Base-by-base conservation (phyloP, 2,888 invertebrate genomes). In the Ichneumoninae sp. region DNA sequence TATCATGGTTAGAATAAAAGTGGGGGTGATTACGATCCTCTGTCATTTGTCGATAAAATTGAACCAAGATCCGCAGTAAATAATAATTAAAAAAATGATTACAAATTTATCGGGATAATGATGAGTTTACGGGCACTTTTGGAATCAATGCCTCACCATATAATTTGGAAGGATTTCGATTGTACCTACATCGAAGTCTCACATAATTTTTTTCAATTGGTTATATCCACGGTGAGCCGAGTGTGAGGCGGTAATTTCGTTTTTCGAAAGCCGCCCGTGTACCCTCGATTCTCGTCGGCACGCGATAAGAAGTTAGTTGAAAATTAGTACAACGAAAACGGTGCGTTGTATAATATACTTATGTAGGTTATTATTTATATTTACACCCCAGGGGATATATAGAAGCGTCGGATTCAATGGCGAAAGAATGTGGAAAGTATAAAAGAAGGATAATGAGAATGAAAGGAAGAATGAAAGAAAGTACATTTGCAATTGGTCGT, bases 221-320 rank as follows among this genome's bases (percentile, higher is more conserved):
- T 19, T 65, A 65, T 72, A 71, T 47, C 10, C 57, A 54, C 57
- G 57, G 50, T 57, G 57, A 62, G 36, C 13, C n/a, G 54, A 44
- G 33, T 44, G 19, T 40, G 33, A 75, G 66, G 22, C 36, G 65
- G 75, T 57, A 66, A 75, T 83, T 83, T 83, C 62, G 74, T 57
- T 62, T 69, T 65, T 16, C 44, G 33, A 66, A 71, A 40, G 54
- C 71, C 65, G 36, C 22, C 6, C 3, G 75, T 13, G 16, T 22
- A 60, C 47, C 62, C 71, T 54, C 60, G 74, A 68, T 33, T 70
- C 65, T 72, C 52, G 72, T 36, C 60, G 60, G 77, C 81, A 80
- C 83, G 83, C 83, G 83, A 84, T 80, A 84, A 76, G 71, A 36
- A 33, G 79, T 80, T 75, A 80, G 75, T 75, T 79, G 79, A 83